phyloP scores from a whole-genome alignment of 2,888 invertebrate genomes.

The Tipula unca region DNA sequence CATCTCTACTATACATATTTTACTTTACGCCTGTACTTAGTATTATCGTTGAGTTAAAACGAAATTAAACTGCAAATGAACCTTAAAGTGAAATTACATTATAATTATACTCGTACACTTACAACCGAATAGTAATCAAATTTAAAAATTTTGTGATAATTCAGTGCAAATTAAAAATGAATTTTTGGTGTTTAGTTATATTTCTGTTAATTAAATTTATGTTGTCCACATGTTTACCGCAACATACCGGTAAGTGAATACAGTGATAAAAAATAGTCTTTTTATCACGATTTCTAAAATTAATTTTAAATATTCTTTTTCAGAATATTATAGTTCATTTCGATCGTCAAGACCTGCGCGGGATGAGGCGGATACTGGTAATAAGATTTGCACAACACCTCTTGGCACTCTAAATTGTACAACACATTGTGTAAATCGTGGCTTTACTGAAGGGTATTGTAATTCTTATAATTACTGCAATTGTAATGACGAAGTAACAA shows the following conservation, averaged over 20 bases:
- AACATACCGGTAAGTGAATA: not conserved
- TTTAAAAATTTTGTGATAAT: not conserved
- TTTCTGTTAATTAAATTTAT: not conserved
- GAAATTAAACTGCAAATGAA: not conserved
- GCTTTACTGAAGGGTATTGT: not conserved
- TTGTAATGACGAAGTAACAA: not conserved
- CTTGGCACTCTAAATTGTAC: not conserved
- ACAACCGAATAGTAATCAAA: not conserved
- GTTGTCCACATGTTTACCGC: not conserved
- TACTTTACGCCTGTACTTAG: not conserved
- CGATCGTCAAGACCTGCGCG: not conserved
- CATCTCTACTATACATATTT: not conserved
- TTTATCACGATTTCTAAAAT: not conserved
- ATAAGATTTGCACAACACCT: not conserved
- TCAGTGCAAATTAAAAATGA: not conserved
- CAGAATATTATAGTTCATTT: not conserved
- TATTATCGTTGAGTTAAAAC: not conserved
- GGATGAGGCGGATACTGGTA: not conserved
- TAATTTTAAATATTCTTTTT: not conserved
- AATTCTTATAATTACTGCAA: not conserved
- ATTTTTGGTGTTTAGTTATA: not conserved
- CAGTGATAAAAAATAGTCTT: not conserved
- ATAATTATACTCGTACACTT: not conserved
- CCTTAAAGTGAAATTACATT: not conserved
- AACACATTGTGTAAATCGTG: conserved; percentile 1